Percentiles rank a stretch among this genome's conserved stretches.
phyloP scores from a whole-genome alignment of 2,888 invertebrate species.

The Mesorhabditis belari region DNA sequence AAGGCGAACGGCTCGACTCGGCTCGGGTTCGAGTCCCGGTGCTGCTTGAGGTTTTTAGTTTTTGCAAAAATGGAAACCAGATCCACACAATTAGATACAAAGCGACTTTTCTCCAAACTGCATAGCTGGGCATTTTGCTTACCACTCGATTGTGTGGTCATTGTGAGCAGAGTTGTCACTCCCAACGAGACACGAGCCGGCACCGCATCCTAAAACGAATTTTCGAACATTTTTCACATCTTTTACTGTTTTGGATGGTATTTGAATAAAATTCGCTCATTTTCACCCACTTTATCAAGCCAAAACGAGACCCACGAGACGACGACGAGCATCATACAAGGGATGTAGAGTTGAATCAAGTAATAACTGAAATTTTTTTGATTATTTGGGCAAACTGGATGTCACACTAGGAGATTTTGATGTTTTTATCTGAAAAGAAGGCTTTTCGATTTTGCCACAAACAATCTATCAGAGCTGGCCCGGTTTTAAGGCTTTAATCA shows the following conservation, averaged over 20 bases:
- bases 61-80: too few relatives aligned
- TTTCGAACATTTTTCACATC: background rate
- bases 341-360: conserved; percentile 83
- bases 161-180: conserved; percentile 48
- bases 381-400: background rate
- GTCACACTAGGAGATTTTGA: too few relatives aligned
- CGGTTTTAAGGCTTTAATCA: too few relatives aligned
- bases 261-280: background rate
- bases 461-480: conserved; percentile 61
- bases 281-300: conserved; percentile 46
- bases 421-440: too few relatives aligned
- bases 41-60: too few relatives aligned
- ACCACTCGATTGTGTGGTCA: conserved; percentile 49
- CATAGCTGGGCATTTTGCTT: too few relatives aligned
- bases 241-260: background rate
- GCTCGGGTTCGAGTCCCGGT: too few relatives aligned
- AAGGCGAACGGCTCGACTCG: too few relatives aligned
- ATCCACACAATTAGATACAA: too few relatives aligned
- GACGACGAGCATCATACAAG: conserved; percentile 85
- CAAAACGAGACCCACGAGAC: conserved; percentile 52
- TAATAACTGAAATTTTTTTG: conserved; percentile 42
- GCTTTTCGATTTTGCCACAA: too few relatives aligned
- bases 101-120: too few relatives aligned
- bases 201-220: conserved; percentile 39
- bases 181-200: conserved; percentile 53